These are phyloP conservation scores for Hylaeus volcanicus DNA, from an alignment of 1,140 invertebrate species.

Conservation along the genomic window DNA sequence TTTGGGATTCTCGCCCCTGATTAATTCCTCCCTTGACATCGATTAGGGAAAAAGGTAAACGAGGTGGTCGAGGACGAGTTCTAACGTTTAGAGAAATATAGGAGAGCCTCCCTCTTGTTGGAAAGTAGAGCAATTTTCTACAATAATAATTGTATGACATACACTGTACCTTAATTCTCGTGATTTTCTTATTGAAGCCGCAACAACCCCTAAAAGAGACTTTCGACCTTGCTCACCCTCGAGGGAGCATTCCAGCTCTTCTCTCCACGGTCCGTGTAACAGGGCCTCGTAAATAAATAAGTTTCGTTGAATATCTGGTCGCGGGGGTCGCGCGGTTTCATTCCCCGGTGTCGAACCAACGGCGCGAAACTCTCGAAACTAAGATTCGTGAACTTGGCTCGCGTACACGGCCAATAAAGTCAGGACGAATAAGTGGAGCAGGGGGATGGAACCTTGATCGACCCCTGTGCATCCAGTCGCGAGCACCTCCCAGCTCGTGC, in stretches of 20 bases:
- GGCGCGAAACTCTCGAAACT: conserved; percentile 12
- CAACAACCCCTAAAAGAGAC: too few relatives aligned
- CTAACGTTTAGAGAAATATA: too few relatives aligned
- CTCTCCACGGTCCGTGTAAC: too few relatives aligned
- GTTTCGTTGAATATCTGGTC: neutral
- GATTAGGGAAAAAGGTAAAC: neutral
- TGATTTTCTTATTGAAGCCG: too few relatives aligned
- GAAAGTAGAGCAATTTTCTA: too few relatives aligned
- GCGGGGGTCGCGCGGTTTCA: neutral
- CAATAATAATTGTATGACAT: too few relatives aligned
- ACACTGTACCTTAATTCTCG: too few relatives aligned
- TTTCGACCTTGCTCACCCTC: too few relatives aligned
- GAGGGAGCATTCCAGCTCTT: too few relatives aligned
- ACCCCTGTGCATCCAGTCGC: neutral
- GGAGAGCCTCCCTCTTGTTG: too few relatives aligned
- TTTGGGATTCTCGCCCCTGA: neutral
- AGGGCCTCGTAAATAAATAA: neutral
- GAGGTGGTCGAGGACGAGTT: neutral
- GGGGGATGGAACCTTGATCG: conserved; percentile 12
- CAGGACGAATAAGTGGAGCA: conserved; percentile 16
- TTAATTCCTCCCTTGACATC: conserved; percentile 40
- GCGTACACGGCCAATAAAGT: conserved; percentile 20
- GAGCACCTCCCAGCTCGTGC: conserved; percentile 3
- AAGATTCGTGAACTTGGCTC: conserved; percentile 23
- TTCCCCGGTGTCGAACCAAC: neutral